Base-by-base conservation (phyloP, 2,113 vertebrate genomes). In the Myotis lucifugus region DNA sequence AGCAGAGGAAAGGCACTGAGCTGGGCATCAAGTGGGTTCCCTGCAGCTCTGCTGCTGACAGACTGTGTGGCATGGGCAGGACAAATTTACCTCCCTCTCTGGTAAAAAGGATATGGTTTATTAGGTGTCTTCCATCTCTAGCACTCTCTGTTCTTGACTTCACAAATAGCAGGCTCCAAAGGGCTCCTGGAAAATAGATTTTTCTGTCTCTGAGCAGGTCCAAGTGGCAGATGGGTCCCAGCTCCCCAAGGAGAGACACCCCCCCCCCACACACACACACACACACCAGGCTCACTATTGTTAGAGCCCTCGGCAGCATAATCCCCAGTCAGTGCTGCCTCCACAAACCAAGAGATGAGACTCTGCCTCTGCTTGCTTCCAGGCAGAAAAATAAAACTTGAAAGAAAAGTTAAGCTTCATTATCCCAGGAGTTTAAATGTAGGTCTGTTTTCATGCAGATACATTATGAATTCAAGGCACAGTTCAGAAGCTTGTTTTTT, bases 201-300 rank as follows among this genome's bases (percentile, higher is more conserved):
- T 97, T 95, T 97, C 79, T 93, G 69, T 96, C 90, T 94, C 56
- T 19, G 79, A 87, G 40, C 83, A 74, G 79, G 88, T 89, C 89
- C 86, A 83, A 94, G 90, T 94, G 79, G 54, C 96, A 97, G 96
- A 96, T 94, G 96, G 92, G 94, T 50, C 92, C 46, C 1, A 2
- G 64, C 23, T 97, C 90, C 94, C 95, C 37, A 42, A 81, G 94
- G 94, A 89, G 73, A 93, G 34, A 12, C 23, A 1, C 7, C 12
- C 8, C 14, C 18, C 18, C 0, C 86, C 29, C 46, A 46, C 42
- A 46, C 42, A 46, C 40, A 27, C 70, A 73, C 46, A 46, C 84
- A 29, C 54, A 14, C 25, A 8, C 77, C 15, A 19, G 66, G 52
- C 56, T 50, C 50, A 48, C 79, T 61, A 15, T 72, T 84, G 76